Evolutionary conservation across 2,888 invertebrate genomes (phyloP).

Genomic region (Sesamia inferens): DNA sequence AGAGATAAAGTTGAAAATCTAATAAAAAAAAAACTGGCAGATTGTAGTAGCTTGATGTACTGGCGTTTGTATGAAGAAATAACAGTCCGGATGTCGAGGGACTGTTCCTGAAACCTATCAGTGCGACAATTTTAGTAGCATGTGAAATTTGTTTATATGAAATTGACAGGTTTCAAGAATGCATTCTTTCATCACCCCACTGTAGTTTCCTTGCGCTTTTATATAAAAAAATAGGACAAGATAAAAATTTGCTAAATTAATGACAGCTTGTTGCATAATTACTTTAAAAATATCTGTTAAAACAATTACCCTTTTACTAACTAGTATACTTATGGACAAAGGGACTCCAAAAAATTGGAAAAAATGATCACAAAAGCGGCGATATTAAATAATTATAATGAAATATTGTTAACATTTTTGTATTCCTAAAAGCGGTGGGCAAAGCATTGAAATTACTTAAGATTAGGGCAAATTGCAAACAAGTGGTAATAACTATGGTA

Average conservation of each 20-base stretch:
- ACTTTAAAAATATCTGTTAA: constrained; percentile 23
- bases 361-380: constrained; percentile 66
- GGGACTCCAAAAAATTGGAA: constrained; percentile 36
- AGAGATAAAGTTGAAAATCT: too few relatives aligned
- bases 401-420: constrained; percentile 31
- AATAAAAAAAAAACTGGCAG: too few relatives aligned
- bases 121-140: background rate
- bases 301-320: constrained; percentile 39
- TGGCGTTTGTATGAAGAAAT: constrained; percentile 1
- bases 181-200: background rate
- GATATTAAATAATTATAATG: constrained; percentile 44
- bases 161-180: background rate
- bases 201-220: constrained; percentile 24
- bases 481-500: constrained; percentile 58
- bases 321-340: constrained; percentile 37
- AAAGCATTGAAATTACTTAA: constrained; percentile 63
- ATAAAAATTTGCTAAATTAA: constrained; percentile 26
- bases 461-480: constrained; percentile 53
- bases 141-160: background rate
- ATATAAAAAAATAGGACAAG: constrained; percentile 14
- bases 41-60: too few relatives aligned
- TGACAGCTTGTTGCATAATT: constrained; percentile 23
- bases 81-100: background rate
- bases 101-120: background rate
- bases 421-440: constrained; percentile 65